Evolutionary conservation across 2,797 vertebrate genomes (phyloP), one percentile per base, ranked within the genome.

Genomic region (Nannoperca obscura): DNA sequence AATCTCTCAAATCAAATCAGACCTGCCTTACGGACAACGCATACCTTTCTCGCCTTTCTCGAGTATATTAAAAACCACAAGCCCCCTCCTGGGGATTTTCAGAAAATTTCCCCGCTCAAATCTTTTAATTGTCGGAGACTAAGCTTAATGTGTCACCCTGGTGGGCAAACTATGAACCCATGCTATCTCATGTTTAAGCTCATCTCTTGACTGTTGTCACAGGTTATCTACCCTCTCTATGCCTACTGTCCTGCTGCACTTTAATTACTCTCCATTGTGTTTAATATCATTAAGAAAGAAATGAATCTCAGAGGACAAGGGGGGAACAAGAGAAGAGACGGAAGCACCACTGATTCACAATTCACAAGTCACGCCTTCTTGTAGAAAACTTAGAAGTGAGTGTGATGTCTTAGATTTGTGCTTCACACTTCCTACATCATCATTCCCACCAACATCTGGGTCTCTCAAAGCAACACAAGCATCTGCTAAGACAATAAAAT

Each of bases 401-500:
- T 71, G 34, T 54, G 40, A 72, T 71, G 62, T 66, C 74, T 54
- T 22, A 78, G 54, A 81, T 79, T 72, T 57, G 46, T 5, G 13
- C 24, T 76, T 78, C 38, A 47, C 67, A 77, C 74, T 73, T 70
- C 50, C 69, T 55, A 81, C 76, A 81, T 65, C 53, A 75, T 82
- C 42, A 59, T 75, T 83, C 61, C 47, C 57, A 62, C 58, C 57
- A 64, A 88, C 80, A 77, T 69, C 76, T 71, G 70, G 47, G 81
- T 78, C n/a, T 87, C 65, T 85, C 57, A 71, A 40, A 72, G 69
- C 57, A 79, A 81, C 52, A 46, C 27, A 47, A 81, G 76, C 82
- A 90, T 90, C 84, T 92, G 86, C 58, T 80, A 74, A 65, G 68
- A 77, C 57, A 58, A 81, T 36, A 78, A 54, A 78, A 84, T 30